These are phyloP conservation scores for Benthosema pterotum DNA, from an alignment of 2,797 vertebrate genomes.

Conservation along the genomic window DNA sequence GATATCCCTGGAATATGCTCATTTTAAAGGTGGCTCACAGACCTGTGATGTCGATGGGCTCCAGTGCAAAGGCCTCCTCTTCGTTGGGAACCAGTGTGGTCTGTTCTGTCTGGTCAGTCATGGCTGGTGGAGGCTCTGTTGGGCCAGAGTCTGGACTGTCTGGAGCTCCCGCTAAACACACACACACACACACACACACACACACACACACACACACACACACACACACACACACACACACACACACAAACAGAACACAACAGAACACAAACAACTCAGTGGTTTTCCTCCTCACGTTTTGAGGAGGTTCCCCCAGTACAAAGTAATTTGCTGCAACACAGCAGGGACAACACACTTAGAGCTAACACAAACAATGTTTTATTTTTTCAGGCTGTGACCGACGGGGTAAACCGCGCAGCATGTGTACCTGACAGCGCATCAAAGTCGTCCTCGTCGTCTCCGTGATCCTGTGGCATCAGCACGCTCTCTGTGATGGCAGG, in stretches of 20 bases:
- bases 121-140: slow-evolving; percentile 91
- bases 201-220: background rate
- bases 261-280: background rate
- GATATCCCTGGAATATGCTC: too few relatives aligned
- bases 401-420: too few relatives aligned
- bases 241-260: background rate
- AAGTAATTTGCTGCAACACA: too few relatives aligned
- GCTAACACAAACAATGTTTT: too few relatives aligned
- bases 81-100: slow-evolving; percentile 98
- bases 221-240: slow-evolving; percentile 3
- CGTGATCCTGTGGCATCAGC: slow-evolving; percentile 90
- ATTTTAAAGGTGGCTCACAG: background rate
- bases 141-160: slow-evolving; percentile 97
- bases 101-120: slow-evolving; percentile 92
- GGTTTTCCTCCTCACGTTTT: too few relatives aligned
- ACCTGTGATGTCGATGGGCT: slow-evolving; percentile 99
- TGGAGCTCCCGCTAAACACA: slow-evolving; percentile 83
- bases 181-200: background rate
- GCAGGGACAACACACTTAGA: too few relatives aligned
- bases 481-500: slow-evolving; percentile 91
- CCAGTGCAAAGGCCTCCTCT: slow-evolving; percentile 97
- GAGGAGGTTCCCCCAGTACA: too few relatives aligned
- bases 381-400: too few relatives aligned
- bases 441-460: slow-evolving; percentile 93
- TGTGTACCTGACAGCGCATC: slow-evolving; percentile 68